phyloP scores from a whole-genome alignment of 2,113 vertebrate species.

The Micromys minutus region DNA sequence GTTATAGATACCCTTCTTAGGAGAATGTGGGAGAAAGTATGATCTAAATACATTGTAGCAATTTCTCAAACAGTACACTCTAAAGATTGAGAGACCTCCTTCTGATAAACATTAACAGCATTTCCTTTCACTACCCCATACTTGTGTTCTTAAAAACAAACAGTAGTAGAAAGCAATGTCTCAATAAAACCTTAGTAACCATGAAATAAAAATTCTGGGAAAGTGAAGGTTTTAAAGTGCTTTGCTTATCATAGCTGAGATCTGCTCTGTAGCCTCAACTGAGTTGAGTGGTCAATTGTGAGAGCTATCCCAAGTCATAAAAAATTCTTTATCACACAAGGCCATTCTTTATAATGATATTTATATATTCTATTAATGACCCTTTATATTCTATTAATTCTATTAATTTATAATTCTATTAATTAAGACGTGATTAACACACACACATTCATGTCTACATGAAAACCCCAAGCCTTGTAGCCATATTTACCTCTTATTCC shows the following conservation, averaged over 20 bases:
- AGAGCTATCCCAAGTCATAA: background rate
- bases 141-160: background rate
- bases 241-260: conserved; percentile 43
- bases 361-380: background rate
- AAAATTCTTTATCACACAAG: background rate
- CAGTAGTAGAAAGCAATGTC: background rate
- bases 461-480: background rate
- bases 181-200: conserved; percentile 49
- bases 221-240: conserved; percentile 36
- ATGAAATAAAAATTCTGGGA: conserved; percentile 27
- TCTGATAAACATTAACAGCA: conserved; percentile 13
- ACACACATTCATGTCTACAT: background rate
- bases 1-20: background rate
- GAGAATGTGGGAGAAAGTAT: background rate
- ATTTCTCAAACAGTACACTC: background rate
- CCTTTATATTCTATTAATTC: too few relatives aligned
- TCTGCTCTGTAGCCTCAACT: background rate
- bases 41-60: background rate
- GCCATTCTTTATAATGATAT: background rate
- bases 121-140: background rate
- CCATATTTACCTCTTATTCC: background rate
- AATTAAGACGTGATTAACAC: too few relatives aligned
- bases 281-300: background rate
- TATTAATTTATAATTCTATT: too few relatives aligned
- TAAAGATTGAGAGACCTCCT: background rate